Conservation (phyloP, 2,888 invertebrate genomes). For the Octodonta nipae region DNA sequence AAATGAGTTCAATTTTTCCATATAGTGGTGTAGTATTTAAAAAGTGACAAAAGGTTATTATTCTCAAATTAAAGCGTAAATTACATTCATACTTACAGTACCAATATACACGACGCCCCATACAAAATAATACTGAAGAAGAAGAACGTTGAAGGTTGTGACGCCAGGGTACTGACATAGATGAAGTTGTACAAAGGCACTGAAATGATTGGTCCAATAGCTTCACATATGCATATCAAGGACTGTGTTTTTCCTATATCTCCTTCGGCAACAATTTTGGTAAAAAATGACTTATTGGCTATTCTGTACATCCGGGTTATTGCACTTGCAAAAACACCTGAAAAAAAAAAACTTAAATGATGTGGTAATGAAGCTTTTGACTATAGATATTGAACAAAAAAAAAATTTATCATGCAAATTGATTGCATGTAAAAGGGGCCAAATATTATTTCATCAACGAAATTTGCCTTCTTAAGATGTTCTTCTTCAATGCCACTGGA, state of each 20-base stretch:
- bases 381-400: no score
- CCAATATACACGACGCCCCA: no score
- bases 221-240: constrained; percentile 46
- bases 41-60: no score
- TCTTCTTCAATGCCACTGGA: no score
- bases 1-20: no score
- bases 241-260: constrained; percentile 36
- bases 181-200: constrained; percentile 44
- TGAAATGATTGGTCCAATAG: constrained; percentile 41
- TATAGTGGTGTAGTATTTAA: no score
- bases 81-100: no score
- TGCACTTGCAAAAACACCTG: constrained; percentile 24
- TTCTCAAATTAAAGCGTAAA: no score
- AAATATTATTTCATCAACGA: not conserved
- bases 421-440: no score
- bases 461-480: not conserved
- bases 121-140: constrained; percentile 35
- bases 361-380: no score
- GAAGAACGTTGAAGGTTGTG: constrained; percentile 43
- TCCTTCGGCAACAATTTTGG: constrained; percentile 29
- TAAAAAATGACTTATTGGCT: constrained; percentile 28
- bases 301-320: constrained; percentile 25
- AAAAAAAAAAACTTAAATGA: no score
- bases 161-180: constrained; percentile 39
- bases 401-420: no score